Evolutionary conservation across 2,113 vertebrate species (phyloP).

Genomic region (Paratilapia polleni): DNA sequence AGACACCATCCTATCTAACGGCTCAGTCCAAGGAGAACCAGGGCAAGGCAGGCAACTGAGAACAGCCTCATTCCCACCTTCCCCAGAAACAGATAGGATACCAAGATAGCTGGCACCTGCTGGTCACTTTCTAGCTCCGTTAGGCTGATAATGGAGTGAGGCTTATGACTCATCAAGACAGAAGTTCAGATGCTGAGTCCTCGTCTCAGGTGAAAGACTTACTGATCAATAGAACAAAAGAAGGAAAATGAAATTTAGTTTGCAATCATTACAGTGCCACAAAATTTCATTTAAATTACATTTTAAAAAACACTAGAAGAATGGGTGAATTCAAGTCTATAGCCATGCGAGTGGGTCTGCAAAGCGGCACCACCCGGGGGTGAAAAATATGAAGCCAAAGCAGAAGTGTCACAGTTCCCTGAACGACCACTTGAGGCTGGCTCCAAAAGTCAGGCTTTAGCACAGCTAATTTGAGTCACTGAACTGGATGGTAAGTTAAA

Average conservation of each 20-base stretch:
- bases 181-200: conserved; percentile 44
- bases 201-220: conserved; percentile 26
- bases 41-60: conserved; percentile 50
- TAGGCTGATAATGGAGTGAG: conserved; percentile 65
- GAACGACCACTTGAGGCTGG: no score
- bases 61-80: conserved; percentile 82
- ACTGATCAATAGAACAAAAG: conserved; percentile 16
- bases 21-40: conserved; percentile 42
- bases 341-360: no score
- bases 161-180: conserved; percentile 49
- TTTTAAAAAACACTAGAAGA: background rate
- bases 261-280: background rate
- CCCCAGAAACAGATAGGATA: conserved; percentile 75
- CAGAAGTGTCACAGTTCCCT: no score
- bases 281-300: background rate
- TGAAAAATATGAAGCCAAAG: no score
- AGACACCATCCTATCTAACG: conserved; percentile 56
- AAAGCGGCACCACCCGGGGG: no score
- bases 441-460: no score
- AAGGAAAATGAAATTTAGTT: background rate
- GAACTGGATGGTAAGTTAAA: background rate
- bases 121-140: conserved; percentile 42
- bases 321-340: background rate
- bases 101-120: conserved; percentile 49
- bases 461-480: no score